phyloP scores from a whole-genome alignment of 2,888 invertebrate genomes.

The Eudemis profundana region DNA sequence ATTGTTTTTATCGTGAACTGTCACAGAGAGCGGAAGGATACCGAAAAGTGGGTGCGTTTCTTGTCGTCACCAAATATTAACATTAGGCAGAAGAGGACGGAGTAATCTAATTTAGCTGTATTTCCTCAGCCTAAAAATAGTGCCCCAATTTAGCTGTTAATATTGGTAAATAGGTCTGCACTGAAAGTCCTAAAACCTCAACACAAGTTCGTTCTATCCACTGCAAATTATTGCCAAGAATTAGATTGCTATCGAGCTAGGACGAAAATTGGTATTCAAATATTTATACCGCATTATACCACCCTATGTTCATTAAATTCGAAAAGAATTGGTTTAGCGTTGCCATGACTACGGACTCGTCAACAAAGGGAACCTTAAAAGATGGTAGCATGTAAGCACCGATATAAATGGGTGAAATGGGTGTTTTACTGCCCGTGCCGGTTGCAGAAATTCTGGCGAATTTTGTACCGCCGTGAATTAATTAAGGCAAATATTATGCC shows the following conservation, averaged over 20 bases:
- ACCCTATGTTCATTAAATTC: conserved; percentile 9
- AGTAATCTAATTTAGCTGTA: no score
- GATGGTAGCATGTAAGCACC: conserved; percentile 34
- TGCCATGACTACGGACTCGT: conserved; percentile 49
- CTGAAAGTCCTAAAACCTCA: conserved; percentile 5
- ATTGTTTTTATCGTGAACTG: no score
- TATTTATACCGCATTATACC: conserved; percentile 12
- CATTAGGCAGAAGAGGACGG: no score
- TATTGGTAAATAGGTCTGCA: no score
- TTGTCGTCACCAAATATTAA: no score
- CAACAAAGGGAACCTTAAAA: conserved; percentile 52
- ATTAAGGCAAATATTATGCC: conserved; percentile 28
- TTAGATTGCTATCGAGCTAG: conserved; percentile 4
- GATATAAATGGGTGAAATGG: conserved; percentile 31
- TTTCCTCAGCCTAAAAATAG: no score
- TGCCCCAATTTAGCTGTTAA: no score
- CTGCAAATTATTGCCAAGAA: conserved; percentile 10
- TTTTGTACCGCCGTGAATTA: conserved; percentile 26
- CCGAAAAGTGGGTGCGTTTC: no score
- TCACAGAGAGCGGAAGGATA: no score
- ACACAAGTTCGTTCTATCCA: not conserved
- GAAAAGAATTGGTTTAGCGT: conserved; percentile 49
- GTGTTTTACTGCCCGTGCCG: conserved; percentile 31
- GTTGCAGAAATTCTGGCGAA: conserved; percentile 26
- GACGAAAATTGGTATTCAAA: conserved; percentile 16